Evolutionary conservation across 2,888 invertebrate species (phyloP), one percentile per base, ranked within the genome.

Genomic region (Trachelus tabidus): DNA sequence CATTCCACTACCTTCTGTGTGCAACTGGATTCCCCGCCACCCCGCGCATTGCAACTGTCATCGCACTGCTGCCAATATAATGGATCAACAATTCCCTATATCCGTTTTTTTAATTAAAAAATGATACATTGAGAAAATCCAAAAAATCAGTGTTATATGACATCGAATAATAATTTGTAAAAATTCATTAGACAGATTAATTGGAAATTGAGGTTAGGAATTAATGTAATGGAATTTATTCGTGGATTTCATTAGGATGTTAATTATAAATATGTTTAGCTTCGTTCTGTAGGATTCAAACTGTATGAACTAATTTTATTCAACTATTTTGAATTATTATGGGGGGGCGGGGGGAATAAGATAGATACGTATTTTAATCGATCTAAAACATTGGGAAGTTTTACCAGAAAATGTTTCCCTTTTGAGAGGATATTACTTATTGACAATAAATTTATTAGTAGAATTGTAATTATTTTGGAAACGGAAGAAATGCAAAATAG

Each of bases 1-100:
- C 87, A 86, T 87, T 88, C 89, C 88, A 86, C 85, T 81, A 85
- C 84, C 85, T 86, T 87, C 86, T 85, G 79, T 86, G 85, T 85
- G 86, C 86, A 87, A 88, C 88, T 87, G 86, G 85, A 87, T 82
- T 83, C 82, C 81, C 23, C n/a, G 15, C 11, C 15, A 23, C 23
- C 34, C 40, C 71, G 69, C 35, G 73, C 69, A 33, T 35, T 56
- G 23, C 35, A 77, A 76, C 78, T 80, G 78, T 80, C 80, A 79
- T 73, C 76, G 76, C 80, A 80, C 73, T 76, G 80, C 68, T 73
- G 80, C 78, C 80, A 80, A 80, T 31, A 15, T 23, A 71, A 23
- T 12, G 9, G 9, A 71, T 34, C 1, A 31, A 12, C 11, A 71
- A 23, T 56, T 56, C 56, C 56, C 56, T 56, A 56, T 56, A 56